phyloP scores from a whole-genome alignment of 2,797 vertebrate species.

The Florisuga fusca region DNA sequence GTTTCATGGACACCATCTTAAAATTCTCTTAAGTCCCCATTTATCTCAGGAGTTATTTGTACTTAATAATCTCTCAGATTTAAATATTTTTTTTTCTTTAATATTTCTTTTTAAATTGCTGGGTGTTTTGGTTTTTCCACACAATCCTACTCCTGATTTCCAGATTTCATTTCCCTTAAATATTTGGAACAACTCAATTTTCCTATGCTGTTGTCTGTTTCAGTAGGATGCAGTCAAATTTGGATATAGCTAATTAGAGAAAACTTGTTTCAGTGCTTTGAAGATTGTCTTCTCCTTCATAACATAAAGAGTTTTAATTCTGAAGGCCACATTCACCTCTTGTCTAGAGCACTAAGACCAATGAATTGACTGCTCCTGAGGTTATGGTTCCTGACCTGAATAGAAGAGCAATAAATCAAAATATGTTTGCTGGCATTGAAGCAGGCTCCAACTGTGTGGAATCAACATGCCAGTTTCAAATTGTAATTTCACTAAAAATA shows the following conservation, averaged over 20 bases:
- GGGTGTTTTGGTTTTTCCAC: neutral
- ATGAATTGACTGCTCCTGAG: conserved; percentile 41
- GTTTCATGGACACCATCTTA: neutral
- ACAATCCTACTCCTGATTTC: neutral
- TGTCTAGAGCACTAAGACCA: conserved; percentile 1
- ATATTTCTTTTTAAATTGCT: neutral
- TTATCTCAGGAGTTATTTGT: neutral
- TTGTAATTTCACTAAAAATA: conserved; percentile 68
- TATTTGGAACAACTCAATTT: neutral
- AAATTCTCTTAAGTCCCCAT: neutral
- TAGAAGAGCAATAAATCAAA: conserved; percentile 74
- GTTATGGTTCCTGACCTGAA: conserved; percentile 57
- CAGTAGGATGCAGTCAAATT: conserved; percentile 27
- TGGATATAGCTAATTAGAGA: conserved; percentile 53
- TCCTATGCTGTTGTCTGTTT: conserved; percentile 28
- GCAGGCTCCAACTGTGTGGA: conserved; percentile 50
- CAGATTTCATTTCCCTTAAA: conserved; percentile 23
- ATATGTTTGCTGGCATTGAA: conserved; percentile 19
- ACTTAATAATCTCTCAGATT: neutral
- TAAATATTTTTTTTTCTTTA: neutral
- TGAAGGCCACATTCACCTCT: conserved; percentile 32
- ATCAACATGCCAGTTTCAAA: conserved; percentile 52
- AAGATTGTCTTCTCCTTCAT: conserved; percentile 5
- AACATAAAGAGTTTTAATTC: conserved; percentile 40
- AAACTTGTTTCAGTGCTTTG: neutral